These are phyloP conservation scores for Antedon mediterranea DNA, from an alignment of 53 echinoderm and acorn worm species.

Conservation along the genomic window DNA sequence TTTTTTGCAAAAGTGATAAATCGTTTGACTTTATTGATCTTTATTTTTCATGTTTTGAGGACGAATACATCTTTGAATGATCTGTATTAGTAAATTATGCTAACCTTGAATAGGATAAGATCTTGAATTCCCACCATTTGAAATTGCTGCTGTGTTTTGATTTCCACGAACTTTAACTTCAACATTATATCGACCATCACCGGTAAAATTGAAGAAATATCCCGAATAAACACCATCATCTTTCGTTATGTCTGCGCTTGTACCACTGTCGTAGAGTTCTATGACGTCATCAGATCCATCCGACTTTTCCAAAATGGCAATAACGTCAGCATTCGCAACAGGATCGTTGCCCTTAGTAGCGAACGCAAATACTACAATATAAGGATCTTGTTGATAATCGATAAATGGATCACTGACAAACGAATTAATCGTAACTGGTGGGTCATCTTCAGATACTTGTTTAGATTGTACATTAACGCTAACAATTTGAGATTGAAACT, in stretches of 20 bases:
- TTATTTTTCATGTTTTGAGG: too few relatives aligned
- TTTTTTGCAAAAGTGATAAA: too few relatives aligned
- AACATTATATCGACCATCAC: not conserved
- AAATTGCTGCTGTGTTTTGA: not conserved
- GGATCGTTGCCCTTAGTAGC: conserved; percentile 17
- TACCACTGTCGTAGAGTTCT: conserved; percentile 22
- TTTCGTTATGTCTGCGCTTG: not conserved
- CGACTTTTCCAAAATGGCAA: conserved; percentile 24
- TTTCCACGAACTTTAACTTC: conserved; percentile 20
- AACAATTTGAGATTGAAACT: not conserved
- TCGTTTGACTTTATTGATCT: too few relatives aligned
- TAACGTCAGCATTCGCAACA: conserved; percentile 19
- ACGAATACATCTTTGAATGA: too few relatives aligned
- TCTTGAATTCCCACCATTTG: not conserved
- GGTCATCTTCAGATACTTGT: conserved; percentile 1
- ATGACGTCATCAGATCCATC: conserved; percentile 1
- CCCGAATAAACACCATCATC: not conserved
- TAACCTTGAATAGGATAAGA: conserved; percentile 8
- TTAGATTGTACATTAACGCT: conserved; percentile 22
- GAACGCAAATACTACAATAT: conserved; percentile 3
- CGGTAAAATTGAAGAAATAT: not conserved
- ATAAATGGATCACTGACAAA: conserved; percentile 4
- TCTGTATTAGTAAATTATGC: not conserved
- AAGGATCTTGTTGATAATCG: not conserved
- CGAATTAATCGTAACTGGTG: conserved; percentile 18